These are phyloP conservation scores for Eustalomyia histrio DNA, from an alignment of 2,888 invertebrate genomes.

Conservation along the genomic window DNA sequence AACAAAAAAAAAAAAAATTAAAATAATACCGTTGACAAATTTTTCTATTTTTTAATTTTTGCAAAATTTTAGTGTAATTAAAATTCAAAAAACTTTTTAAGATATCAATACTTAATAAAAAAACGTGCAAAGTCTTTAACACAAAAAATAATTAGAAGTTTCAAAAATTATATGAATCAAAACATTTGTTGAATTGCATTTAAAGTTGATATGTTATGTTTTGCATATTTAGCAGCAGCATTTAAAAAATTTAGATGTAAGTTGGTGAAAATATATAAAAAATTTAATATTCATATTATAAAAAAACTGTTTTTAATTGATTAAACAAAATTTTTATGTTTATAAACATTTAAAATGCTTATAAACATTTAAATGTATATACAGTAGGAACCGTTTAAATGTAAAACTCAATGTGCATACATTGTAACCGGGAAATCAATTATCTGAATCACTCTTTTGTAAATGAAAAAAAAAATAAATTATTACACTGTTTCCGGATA, in stretches of 20 bases:
- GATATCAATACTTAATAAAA: not conserved
- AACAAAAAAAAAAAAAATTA: slow-evolving; percentile 1
- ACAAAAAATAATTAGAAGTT: not conserved
- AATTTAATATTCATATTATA: no score
- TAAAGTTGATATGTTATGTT: slow-evolving; percentile 36
- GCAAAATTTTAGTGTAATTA: slow-evolving; percentile 24
- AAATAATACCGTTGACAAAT: slow-evolving; percentile 7
- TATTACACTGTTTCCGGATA: no score
- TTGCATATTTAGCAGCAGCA: slow-evolving; percentile 28
- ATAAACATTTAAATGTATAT: no score
- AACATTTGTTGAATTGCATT: not conserved
- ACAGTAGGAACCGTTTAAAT: no score
- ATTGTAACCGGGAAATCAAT: no score
- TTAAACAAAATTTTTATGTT: no score
- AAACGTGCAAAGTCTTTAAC: not conserved
- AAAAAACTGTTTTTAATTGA: no score
- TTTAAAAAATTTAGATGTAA: slow-evolving; percentile 41
- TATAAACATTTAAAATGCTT: not conserved
- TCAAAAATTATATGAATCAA: not conserved
- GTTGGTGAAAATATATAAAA: not conserved
- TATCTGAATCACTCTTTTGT: no score
- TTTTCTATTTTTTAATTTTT: slow-evolving; percentile 5
- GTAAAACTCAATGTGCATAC: no score
- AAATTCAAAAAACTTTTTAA: not conserved
- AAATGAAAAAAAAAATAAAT: no score